Base-by-base conservation (phyloP, 2,888 invertebrate genomes). In the Drosophila paucipuncta region DNA sequence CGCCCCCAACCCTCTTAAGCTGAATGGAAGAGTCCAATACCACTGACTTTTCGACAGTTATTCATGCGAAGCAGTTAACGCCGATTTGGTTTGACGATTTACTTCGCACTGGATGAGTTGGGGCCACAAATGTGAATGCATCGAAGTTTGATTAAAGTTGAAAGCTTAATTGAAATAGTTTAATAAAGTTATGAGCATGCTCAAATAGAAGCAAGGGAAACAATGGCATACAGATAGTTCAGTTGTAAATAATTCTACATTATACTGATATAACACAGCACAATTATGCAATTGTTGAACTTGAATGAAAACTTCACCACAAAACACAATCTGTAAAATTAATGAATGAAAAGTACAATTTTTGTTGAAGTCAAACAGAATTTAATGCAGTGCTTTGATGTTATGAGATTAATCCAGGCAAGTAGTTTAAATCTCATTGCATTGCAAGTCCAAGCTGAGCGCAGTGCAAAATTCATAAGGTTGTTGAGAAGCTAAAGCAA, bases 21-120 rank as follows among this genome's bases (percentile, higher is more conserved):
- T 63, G 59, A 79, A 63, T 74, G 75, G 53, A 59, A 73, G 68
- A 64, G 49, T 62, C 61, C 54, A 62, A 65, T 65, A 41, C 37
- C 59, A 60, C 30, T 64, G 76, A 70, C 66, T 76, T 57, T 57
- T 63, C 70, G 70, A 63, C 50, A 22, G 62, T 25, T 62, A 62
- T 68, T 74, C 75, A 65, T 66, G 76, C 59, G 62, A 35, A 65
- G 52, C 62, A 54, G 60, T 55, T 54, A 68, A 30, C 73, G 68
- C 49, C 61, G 53, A 74, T 74, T 75, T 74, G n/a, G 10, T 49
- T 58, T 58, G 39, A 37, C 35, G 66, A 50, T 49, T 53, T 54
- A 49, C 59, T 67, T 37, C 13, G 22, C 37, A 28, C 35, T 37
- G 16, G 30, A 18, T 53, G 39, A 35, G 41, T 43, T 2, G 22